phyloP scores from a whole-genome alignment of 2,888 invertebrate species.

The Conistra vaccinii region DNA sequence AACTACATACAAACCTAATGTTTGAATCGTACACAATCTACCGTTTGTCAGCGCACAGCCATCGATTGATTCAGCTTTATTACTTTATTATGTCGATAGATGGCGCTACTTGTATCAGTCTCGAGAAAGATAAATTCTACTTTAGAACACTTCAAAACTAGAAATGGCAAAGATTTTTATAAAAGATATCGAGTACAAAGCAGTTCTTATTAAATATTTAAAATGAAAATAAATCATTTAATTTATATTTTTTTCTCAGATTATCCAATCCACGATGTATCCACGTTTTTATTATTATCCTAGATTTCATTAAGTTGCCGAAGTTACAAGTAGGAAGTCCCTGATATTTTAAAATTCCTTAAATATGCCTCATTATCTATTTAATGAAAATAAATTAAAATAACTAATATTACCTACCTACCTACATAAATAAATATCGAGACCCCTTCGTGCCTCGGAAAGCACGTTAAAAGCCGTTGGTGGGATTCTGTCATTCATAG shows the following conservation, averaged over 20 bases:
- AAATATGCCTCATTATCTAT: too few species aligned
- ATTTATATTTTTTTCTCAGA: too few species aligned
- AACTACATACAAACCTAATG: neutral
- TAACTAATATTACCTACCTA: too few species aligned
- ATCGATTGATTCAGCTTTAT: conserved; percentile 11
- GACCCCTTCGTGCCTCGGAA: too few species aligned
- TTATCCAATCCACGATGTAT: neutral
- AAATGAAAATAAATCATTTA: neutral
- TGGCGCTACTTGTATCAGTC: conserved; percentile 64
- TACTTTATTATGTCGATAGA: conserved; percentile 52
- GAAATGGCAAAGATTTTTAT: neutral
- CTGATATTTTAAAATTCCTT: too few species aligned
- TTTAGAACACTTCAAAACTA: neutral
- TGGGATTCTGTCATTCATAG: too few species aligned
- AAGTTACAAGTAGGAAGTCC: neutral
- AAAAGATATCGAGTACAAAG: neutral
- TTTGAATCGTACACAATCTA: neutral
- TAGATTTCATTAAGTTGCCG: neutral
- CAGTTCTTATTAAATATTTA: neutral
- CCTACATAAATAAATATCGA: too few species aligned
- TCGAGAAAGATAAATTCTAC: neutral
- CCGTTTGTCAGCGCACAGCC: too few species aligned
- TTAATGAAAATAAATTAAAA: too few species aligned
- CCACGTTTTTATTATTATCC: neutral
- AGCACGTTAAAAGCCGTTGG: too few species aligned